These are phyloP conservation scores for Syngnathus typhle DNA, from an alignment of 2,113 vertebrate genomes.

Conservation along the genomic window DNA sequence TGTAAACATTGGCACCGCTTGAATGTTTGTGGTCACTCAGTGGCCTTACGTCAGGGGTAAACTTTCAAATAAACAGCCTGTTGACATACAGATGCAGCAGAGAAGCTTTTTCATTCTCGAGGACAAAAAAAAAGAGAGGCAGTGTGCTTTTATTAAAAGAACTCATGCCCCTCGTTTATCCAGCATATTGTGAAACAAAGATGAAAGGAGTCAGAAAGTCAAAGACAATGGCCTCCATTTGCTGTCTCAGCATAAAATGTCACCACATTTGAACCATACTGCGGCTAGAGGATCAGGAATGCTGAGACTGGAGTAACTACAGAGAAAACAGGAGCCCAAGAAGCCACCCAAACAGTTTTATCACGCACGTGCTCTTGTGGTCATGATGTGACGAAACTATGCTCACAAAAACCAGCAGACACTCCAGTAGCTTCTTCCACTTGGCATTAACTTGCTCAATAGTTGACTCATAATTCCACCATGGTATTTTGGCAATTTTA, in stretches of 20 bases:
- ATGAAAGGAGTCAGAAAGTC: conserved; percentile 25
- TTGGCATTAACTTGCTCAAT: no score
- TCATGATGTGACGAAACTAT: conserved; percentile 10
- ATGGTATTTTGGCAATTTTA: no score
- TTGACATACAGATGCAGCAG: not conserved
- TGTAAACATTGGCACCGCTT: not conserved
- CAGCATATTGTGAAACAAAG: conserved; percentile 19
- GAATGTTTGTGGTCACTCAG: conserved; percentile 17
- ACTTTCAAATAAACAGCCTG: not conserved
- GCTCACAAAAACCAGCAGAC: no score
- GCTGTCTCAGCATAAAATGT: conserved; percentile 35
- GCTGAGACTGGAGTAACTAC: conserved; percentile 11
- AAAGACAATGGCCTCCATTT: conserved; percentile 18
- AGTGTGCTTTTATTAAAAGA: conserved; percentile 12
- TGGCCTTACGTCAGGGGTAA: conserved; percentile 4
- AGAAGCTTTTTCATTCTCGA: conserved; percentile 20
- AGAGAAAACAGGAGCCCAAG: conserved; percentile 3
- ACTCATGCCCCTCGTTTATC: conserved; percentile 28
- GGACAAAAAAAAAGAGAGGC: conserved; percentile 14
- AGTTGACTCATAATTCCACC: no score
- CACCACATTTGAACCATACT: conserved; percentile 13
- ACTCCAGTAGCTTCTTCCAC: no score
- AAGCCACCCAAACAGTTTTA: not conserved
- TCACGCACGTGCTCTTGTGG: not conserved
- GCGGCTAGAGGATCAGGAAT: conserved; percentile 21